Base-by-base conservation (phyloP, 2,113 vertebrate species). In the Corydoras maculifer region DNA sequence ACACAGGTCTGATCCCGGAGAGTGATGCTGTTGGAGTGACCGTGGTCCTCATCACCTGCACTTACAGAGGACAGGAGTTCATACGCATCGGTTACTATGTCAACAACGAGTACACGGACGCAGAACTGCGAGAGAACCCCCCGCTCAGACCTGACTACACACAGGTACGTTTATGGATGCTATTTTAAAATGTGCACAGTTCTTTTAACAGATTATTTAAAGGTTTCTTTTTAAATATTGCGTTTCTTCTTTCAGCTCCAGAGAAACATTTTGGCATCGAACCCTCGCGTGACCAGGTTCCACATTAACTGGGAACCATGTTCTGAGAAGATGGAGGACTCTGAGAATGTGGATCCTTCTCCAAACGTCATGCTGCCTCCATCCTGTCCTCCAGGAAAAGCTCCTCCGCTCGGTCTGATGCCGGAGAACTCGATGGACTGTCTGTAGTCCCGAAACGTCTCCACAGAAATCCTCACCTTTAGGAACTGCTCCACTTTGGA, bases 341-440 rank as follows among this genome's bases (percentile, higher is more conserved):
- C 82, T 13, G 94, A 95, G 85, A 94, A 91, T 68, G 89, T 94
- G 62, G 94, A 93, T 79, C 91, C 93, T 0, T 54, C 86, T 5
- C 85, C 88, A 62, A 91, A 89, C 75, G 80, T 88, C 13, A 85
- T 91, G 85, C 85, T 91, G n/a, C 86, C 93, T 4, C 86, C 93
- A 4, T 88, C 84, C 68, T 93, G 90, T 82, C 81, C 89, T 2
- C 89, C 90, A 0, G 80, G 90, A 50, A 96, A 94, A 80, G 85
- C 84, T 25, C 86, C 87, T n/a, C 84, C 91, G 13, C 79, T 93
- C 2, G 85, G 89, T 11, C 72, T 93, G 58, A 85, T 94, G 55
- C 92, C 93, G 0, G 94, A 95, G 71, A 96, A 95, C 81, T 95
- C 94, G 15, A 95, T 96, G 94, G 93, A 96, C 86, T 95, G 90